Base-by-base conservation (phyloP, 2,888 invertebrate species). In the Chaetogeoica ovagalla region DNA sequence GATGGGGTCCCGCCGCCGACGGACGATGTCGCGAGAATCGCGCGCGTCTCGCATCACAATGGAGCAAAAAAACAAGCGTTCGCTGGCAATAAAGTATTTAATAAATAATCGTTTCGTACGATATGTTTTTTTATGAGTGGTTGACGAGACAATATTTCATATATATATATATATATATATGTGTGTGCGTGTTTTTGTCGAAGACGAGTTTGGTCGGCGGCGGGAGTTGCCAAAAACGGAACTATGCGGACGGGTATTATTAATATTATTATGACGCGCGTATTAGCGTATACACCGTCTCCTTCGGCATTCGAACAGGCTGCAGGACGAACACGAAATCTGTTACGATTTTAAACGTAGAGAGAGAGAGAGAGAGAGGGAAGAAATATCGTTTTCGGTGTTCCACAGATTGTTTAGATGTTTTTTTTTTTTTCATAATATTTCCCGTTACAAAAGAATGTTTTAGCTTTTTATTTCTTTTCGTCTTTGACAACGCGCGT, bases 381-480 rank as follows among this genome's bases (percentile, higher is more conserved):
- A 66, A 77, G 63, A 63, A 39, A 39, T 52, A 21, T 69, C 77
- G 62, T 77, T 69, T 77, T 70, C n/a, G 77, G 77, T 77, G 77
- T 70, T 77, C 69, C 62, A 30, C 30, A 1, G 65, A 74, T 65
- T 65, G n/a, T 55, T 62, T 21, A 17, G 43, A 43, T n/a, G 55
- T 43, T 74, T 74, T 55, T 52, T 65, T 57, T 75, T 75, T 59
- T 81, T 81, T 81, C 65, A 55, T 81, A 72, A 82, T 68, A 83
- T 81, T 82, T 82, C 82, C 74, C 71, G 79, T 74, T 63, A 82
- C 48, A 76, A 72, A 65, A 30, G 84, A 81, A 39, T 82, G 72
- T 39, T 75, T 83, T 85, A 92, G 92, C 94, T 90, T 83, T 57
- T 30, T 69, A 19, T 30, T 94, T 90, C 83, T 57, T 30, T 69